phyloP scores from a whole-genome alignment of 2,113 vertebrate species.

The Crypturellus undulatus region DNA sequence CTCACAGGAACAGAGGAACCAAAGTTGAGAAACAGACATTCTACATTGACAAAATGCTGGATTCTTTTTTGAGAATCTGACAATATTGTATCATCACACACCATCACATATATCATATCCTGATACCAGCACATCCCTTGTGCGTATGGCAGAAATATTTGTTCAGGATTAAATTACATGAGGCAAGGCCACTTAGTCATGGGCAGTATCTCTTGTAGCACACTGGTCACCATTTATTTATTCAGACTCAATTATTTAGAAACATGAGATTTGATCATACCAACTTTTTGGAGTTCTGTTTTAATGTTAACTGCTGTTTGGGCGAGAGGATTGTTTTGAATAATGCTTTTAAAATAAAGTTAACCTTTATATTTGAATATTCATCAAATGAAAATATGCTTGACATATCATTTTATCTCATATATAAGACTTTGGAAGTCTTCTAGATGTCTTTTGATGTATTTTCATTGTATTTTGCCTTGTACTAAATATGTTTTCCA shows the following conservation, averaged over 20 bases:
- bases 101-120: background rate
- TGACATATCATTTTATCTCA: background rate
- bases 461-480: slow-evolving; percentile 35
- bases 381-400: background rate
- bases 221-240: background rate
- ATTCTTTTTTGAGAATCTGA: accelerated
- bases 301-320: background rate
- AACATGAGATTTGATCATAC: accelerated
- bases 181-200: background rate
- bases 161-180: background rate
- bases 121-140: background rate
- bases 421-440: background rate
- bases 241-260: background rate
- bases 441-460: slow-evolving; percentile 48
- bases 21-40: background rate
- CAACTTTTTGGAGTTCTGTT: background rate
- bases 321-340: background rate
- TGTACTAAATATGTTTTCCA: slow-evolving; percentile 1
- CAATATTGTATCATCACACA: accelerated
- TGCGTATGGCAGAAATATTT: background rate
- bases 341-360: background rate
- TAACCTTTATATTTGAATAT: slow-evolving; percentile 8
- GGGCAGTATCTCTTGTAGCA: background rate
- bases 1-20: accelerated
- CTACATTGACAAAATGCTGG: accelerated